Conservation (phyloP, 2,797 vertebrate species). For the Knipowitschia caucasica region DNA sequence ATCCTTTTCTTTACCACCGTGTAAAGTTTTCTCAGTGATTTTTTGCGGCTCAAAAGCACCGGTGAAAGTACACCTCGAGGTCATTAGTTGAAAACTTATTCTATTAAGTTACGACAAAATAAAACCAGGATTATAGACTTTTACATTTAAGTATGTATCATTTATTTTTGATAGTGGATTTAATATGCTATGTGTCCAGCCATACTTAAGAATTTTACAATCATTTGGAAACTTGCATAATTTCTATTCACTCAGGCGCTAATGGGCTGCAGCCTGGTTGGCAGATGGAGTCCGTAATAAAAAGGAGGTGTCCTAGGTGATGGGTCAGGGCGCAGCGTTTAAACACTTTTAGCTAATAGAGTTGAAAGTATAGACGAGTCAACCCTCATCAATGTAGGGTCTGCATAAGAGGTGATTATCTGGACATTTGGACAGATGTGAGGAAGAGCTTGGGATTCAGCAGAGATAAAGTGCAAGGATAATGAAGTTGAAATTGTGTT, state of each 20-base stretch:
- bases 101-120: not conserved
- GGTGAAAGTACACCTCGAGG: not conserved
- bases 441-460: not conserved
- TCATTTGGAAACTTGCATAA: not conserved
- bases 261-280: constrained; percentile 4
- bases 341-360: constrained; percentile 11
- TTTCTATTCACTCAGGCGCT: not conserved
- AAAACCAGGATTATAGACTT: not conserved
- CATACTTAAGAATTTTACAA: not conserved
- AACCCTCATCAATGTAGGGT: not conserved
- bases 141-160: not conserved
- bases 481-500: not conserved
- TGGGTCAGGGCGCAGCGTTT: constrained; percentile 1
- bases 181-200: not conserved
- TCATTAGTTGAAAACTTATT: not conserved
- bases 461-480: not conserved
- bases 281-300: not conserved
- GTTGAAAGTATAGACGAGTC: not conserved
- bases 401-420: constrained; percentile 6
- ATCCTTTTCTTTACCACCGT: too few relatives aligned
- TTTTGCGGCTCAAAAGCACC: not conserved
- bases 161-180: not conserved
- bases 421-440: not conserved
- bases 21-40: constrained; percentile 1
- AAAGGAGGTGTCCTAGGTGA: not conserved